Evolutionary conservation across 1,140 invertebrate species (phyloP), one percentile per base, ranked within the genome.

Genomic region (Phymorhynchus buccinoides): DNA sequence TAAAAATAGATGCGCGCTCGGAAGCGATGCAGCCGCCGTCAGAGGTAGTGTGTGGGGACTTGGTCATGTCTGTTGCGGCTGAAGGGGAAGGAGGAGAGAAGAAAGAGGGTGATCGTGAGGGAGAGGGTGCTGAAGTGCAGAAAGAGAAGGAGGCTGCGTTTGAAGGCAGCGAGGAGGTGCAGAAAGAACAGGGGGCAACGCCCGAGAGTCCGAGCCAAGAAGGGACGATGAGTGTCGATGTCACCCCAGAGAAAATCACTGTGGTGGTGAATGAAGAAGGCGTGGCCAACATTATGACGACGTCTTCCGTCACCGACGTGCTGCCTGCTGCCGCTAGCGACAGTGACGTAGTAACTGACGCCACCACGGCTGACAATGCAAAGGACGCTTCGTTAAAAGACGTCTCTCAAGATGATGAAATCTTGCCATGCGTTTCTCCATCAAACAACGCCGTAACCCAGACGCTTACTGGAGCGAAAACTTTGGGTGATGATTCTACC

Each of bases 361-460:
- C n/a, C 68, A 0, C 68, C 27, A 66, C 62, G 22, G n/a, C 62
- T 12, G 35, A 32, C 30, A 32, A 35, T 35, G 30, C 30, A n/a
- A n/a, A n/a, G n/a, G n/a, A n/a, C 35, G 9, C 32, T 9, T 9
- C 73, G 1, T 18, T 27, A 12, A 75, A 75, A 37, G 16, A 9
- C 22, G 37, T 16, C 37, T 32, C 56, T 62, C 32, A 75, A 16
- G 14, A 41, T 2, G 73, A 37, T 3, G 73, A 83, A 0, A 35
- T 30, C 14, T 32, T 44, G 81, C 30, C 9, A 30, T 81, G 12
- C 30, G 42, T 9, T 4, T 78, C 2, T 44, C 3, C n/a, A 75
- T 41, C 68, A 44, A n/a, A 84, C 48, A 78, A 78, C 66, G 22
- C 82, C 66, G 9, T 80, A 62, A 42, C 85, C 82, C 48, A 83